Conservation (phyloP, 2,888 invertebrate genomes). For the Trilocha varians region DNA sequence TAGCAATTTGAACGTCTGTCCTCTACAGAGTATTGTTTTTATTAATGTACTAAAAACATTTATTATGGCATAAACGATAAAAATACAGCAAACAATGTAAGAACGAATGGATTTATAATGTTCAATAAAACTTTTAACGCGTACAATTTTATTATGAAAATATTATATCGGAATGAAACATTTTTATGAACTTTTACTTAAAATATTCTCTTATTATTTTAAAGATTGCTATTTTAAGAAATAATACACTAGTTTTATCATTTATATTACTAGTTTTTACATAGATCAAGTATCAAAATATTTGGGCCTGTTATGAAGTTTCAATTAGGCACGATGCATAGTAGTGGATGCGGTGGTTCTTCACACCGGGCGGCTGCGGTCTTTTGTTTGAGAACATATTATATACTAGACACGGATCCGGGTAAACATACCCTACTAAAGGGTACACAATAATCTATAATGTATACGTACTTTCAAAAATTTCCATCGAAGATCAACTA, state of each 20-base stretch:
- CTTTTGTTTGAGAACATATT: conserved; percentile 69
- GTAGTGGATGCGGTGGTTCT: conserved; percentile 43
- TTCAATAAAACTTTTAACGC: conserved; percentile 18
- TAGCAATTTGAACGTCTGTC: background rate
- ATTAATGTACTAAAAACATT: conserved; percentile 10
- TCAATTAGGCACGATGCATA: conserved; percentile 63
- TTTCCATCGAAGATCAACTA: too few relatives aligned
- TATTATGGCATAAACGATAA: conserved; percentile 12
- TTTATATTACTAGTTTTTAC: background rate
- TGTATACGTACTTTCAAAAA: background rate
- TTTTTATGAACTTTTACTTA: background rate
- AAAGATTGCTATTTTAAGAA: too few relatives aligned
- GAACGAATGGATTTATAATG: conserved; percentile 13
- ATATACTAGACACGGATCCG: conserved; percentile 50
- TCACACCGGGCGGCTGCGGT: conserved; percentile 47
- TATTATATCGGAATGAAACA: background rate
- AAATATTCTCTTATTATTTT: too few relatives aligned
- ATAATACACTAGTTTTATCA: background rate
- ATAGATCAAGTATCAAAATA: conserved; percentile 15
- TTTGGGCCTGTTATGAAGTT: conserved; percentile 23
- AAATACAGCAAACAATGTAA: conserved; percentile 16
- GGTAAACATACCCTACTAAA: background rate
- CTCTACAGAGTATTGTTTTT: conserved; percentile 5
- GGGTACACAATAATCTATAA: background rate
- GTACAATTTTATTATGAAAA: conserved; percentile 11